Percentiles rank a stretch among this genome's conserved stretches.
phyloP scores from a whole-genome alignment of 2,888 invertebrate species.

The Scaptomyza caliginosa region DNA sequence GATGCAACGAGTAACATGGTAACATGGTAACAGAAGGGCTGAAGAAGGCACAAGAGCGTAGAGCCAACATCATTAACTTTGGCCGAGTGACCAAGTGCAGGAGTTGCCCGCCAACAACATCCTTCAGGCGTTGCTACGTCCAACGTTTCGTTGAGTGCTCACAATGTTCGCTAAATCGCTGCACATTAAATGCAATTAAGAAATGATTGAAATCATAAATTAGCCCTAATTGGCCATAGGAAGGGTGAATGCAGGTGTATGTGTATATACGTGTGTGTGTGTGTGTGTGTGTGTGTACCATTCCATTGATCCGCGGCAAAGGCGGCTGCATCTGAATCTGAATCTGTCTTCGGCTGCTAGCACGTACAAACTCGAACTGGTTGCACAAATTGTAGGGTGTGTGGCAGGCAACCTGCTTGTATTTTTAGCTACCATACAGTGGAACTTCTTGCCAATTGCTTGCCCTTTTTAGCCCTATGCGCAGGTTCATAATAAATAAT shows the following conservation, averaged over 20 bases:
- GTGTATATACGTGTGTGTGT: too few relatives aligned
- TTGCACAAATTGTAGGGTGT: constrained; percentile 64
- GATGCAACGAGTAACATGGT: constrained; percentile 1
- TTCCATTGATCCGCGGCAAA: neutral
- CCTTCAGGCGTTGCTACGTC: constrained; percentile 2
- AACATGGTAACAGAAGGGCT: too few relatives aligned
- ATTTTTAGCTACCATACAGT: constrained; percentile 69
- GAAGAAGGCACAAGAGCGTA: neutral
- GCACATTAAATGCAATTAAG: constrained; percentile 78
- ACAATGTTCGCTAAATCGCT: constrained; percentile 67
- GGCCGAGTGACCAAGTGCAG: constrained; percentile 71
- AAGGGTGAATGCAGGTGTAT: constrained; percentile 33
- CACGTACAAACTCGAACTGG: constrained; percentile 59
- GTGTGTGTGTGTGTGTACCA: too few relatives aligned
- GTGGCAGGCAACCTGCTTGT: constrained; percentile 31
- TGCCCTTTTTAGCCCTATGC: too few relatives aligned
- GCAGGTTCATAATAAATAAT: too few relatives aligned
- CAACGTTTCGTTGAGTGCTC: constrained; percentile 21
- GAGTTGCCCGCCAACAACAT: constrained; percentile 4
- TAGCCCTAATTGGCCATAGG: constrained; percentile 75
- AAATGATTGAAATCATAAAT: constrained; percentile 78
- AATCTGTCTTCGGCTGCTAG: constrained; percentile 21
- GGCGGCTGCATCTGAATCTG: neutral
- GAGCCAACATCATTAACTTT: constrained; percentile 65
- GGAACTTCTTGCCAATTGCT: constrained; percentile 19